These are phyloP conservation scores for Chiloscyllium punctatum DNA, from an alignment of 2,797 vertebrate genomes.

Conservation along the genomic window DNA sequence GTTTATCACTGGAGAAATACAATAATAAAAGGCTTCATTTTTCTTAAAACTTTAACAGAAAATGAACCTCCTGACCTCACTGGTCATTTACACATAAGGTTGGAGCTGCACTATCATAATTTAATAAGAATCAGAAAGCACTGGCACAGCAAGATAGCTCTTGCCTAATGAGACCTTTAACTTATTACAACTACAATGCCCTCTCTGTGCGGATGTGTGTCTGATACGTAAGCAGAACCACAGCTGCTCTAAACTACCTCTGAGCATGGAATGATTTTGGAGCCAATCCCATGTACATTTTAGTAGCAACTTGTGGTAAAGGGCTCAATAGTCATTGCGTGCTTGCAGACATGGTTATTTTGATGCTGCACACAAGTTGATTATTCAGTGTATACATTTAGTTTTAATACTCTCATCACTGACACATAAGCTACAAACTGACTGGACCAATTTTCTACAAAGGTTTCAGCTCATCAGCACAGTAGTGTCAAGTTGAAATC, in stretches of 20 bases:
- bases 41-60: conserved; percentile 18
- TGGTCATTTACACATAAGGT: background rate
- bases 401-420: background rate
- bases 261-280: conserved; percentile 2
- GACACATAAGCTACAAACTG: background rate
- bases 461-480: background rate
- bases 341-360: background rate
- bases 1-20: conserved; percentile 19
- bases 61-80: background rate
- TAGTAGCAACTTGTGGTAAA: background rate
- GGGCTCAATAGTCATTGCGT: background rate
- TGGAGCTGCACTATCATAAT: background rate
- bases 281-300: conserved; percentile 14
- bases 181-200: background rate
- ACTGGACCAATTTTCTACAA: background rate
- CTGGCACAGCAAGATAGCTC: background rate
- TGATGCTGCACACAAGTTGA: background rate
- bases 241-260: background rate
- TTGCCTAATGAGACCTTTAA: conserved; percentile 26
- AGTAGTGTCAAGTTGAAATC: background rate
- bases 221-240: background rate
- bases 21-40: background rate
- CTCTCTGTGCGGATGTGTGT: background rate
- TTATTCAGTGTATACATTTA: background rate
- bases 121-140: background rate